Percentiles rank a stretch among this genome's conserved stretches.
Evolutionary conservation across 2,113 vertebrate species (phyloP).

Genomic region (Chroicocephalus ridibundus): DNA sequence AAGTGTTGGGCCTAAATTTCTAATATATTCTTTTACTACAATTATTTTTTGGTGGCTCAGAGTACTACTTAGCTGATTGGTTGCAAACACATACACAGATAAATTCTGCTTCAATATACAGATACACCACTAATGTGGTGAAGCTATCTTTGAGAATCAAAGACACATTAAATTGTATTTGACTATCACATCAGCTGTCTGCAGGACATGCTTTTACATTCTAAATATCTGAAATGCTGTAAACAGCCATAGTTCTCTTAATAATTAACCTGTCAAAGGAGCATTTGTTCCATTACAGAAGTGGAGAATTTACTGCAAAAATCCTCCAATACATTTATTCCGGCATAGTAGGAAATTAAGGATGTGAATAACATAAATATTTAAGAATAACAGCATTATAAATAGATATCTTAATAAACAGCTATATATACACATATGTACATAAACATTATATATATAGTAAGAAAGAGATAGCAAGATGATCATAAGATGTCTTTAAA

Average conservation of each 20-base stretch:
- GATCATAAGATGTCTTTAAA: background rate
- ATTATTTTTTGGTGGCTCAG: background rate
- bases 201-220: background rate
- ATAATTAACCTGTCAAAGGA: conserved; percentile 6
- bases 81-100: background rate
- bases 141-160: background rate
- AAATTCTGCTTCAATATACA: background rate
- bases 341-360: background rate
- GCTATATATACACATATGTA: background rate
- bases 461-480: background rate
- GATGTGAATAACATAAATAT: background rate
- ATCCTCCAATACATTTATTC: background rate
- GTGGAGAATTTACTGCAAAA: background rate
- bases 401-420: background rate
- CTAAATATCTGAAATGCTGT: background rate
- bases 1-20: background rate
- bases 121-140: background rate
- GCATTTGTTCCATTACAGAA: background rate
- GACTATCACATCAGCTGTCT: conserved; percentile 18
- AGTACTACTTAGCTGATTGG: background rate
- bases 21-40: background rate
- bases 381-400: background rate
- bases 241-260: background rate
- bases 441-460: background rate
- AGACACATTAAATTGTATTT: conserved; percentile 18